phyloP scores from a whole-genome alignment of 2,888 invertebrate genomes.

The Lagria hirta region DNA sequence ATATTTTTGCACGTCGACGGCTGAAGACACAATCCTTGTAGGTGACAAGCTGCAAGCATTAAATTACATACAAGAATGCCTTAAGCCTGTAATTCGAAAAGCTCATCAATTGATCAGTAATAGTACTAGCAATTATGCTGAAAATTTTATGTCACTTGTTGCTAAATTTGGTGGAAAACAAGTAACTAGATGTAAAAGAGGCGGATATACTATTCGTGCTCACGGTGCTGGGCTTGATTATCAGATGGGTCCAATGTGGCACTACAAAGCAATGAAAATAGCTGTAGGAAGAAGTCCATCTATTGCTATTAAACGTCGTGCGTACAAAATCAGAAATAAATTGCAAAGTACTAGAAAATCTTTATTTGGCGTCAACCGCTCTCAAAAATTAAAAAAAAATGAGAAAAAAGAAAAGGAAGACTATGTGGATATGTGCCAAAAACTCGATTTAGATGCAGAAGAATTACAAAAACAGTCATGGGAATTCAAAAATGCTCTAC shows the following conservation, averaged over 20 bases:
- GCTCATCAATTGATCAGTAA: constrained; percentile 5
- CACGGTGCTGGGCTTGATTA: constrained; percentile 2
- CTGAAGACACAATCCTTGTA: too few relatives aligned
- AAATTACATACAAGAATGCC: constrained; percentile 4
- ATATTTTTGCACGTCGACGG: constrained; percentile 1
- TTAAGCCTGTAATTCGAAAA: constrained; percentile 5
- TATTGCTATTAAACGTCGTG: neutral
- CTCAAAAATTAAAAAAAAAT: constrained; percentile 1
- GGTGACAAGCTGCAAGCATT: neutral
- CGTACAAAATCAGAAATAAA: constrained; percentile 1
- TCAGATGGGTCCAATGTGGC: constrained; percentile 1
- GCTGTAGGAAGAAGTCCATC: constrained; percentile 3
- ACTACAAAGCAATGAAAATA: neutral
- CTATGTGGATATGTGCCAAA: constrained; percentile 3
- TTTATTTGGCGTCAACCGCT: neutral
- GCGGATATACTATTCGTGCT: constrained; percentile 2
- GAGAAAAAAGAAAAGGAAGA: constrained; percentile 2
- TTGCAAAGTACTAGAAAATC: neutral
- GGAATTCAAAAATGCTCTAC: neutral
- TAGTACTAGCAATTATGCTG: constrained; percentile 7
- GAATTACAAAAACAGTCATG: neutral
- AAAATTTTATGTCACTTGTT: constrained; percentile 10
- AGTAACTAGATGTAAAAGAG: too few relatives aligned
- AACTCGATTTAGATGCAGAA: neutral
- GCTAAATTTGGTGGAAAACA: constrained; percentile 10